Percentiles rank a stretch among this genome's conserved stretches.
Evolutionary conservation across 2,888 invertebrate species (phyloP).

Genomic region (Barypeithes pellucidus): DNA sequence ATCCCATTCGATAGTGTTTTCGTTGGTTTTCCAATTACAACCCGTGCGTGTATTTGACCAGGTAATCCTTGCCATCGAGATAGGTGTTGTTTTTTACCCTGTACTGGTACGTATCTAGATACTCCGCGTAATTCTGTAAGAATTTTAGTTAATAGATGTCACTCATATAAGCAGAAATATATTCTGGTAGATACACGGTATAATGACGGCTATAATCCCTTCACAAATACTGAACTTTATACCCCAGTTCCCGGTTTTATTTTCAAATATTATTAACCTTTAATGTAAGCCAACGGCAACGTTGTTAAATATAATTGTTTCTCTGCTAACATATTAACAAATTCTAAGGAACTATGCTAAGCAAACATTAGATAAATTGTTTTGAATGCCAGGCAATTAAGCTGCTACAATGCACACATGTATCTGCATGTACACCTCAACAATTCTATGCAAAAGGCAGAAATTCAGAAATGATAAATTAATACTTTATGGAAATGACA

Average conservation of each 20-base stretch:
- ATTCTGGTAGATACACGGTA: too few species aligned
- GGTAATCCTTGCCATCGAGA: too few species aligned
- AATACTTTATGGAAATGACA: slow-evolving; percentile 36
- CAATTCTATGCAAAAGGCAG: slow-evolving; percentile 38
- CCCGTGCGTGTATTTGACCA: too few species aligned
- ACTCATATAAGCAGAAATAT: too few species aligned
- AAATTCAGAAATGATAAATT: slow-evolving; percentile 42
- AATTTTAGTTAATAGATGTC: too few species aligned
- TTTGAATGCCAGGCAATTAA: slow-evolving; percentile 40
- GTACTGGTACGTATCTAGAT: too few species aligned
- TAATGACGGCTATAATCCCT: background rate
- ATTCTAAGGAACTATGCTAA: slow-evolving; percentile 30
- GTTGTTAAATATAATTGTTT: slow-evolving; percentile 35
- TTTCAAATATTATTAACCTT: slow-evolving; percentile 4
- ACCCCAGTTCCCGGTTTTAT: background rate
- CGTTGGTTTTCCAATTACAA: too few species aligned
- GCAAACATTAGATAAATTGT: slow-evolving; percentile 34
- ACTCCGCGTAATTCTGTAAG: too few species aligned
- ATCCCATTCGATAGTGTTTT: too few species aligned
- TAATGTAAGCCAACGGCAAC: slow-evolving; percentile 18
- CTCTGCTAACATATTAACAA: slow-evolving; percentile 19
- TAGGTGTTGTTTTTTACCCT: too few species aligned
- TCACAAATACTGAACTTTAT: background rate
- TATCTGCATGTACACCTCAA: slow-evolving; percentile 42
- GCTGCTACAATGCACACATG: slow-evolving; percentile 40